These are phyloP conservation scores for Heliconius charithonia DNA, from an alignment of 2,888 invertebrate genomes.

Conservation along the genomic window DNA sequence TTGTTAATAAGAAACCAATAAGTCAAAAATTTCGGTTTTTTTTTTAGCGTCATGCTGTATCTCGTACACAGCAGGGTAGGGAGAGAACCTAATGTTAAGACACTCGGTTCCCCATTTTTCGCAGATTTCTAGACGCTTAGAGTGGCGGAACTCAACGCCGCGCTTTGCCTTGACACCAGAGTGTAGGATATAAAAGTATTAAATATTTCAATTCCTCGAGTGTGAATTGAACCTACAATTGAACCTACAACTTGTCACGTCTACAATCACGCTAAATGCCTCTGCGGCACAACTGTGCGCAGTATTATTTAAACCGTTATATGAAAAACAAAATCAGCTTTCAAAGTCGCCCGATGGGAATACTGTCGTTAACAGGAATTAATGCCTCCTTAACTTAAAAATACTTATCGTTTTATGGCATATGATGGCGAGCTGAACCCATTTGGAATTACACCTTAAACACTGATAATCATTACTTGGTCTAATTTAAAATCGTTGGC, in stretches of 20 bases:
- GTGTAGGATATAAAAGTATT: too few species aligned
- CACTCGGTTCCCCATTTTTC: too few species aligned
- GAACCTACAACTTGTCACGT: too few species aligned
- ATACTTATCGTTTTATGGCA: slow-evolving; percentile 35
- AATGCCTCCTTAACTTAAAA: slow-evolving; percentile 22
- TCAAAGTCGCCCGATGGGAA: slow-evolving; percentile 19
- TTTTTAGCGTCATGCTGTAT: too few species aligned
- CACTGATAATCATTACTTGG: slow-evolving; percentile 64
- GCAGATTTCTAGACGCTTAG: too few species aligned
- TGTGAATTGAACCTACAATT: too few species aligned
- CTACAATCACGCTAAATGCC: too few species aligned
- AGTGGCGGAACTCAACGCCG: too few species aligned
- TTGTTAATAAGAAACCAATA: slow-evolving; percentile 43
- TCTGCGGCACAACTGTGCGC: background rate
- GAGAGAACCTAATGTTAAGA: too few species aligned
- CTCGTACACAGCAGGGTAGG: too few species aligned
- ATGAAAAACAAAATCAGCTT: slow-evolving; percentile 31
- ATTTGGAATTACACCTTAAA: slow-evolving; percentile 67
- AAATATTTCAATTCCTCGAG: too few species aligned
- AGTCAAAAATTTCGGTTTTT: slow-evolving; percentile 24
- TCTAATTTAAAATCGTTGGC: slow-evolving; percentile 61
- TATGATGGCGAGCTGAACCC: slow-evolving; percentile 43
- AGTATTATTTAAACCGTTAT: slow-evolving; percentile 19
- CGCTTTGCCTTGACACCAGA: too few species aligned
- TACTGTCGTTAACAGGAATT: slow-evolving; percentile 31